A percentile compares a stretch with the other conserved stretches of the same genome.
phyloP scores from a whole-genome alignment of 2,797 vertebrate species.

The Brachyrhaphis roseni region DNA sequence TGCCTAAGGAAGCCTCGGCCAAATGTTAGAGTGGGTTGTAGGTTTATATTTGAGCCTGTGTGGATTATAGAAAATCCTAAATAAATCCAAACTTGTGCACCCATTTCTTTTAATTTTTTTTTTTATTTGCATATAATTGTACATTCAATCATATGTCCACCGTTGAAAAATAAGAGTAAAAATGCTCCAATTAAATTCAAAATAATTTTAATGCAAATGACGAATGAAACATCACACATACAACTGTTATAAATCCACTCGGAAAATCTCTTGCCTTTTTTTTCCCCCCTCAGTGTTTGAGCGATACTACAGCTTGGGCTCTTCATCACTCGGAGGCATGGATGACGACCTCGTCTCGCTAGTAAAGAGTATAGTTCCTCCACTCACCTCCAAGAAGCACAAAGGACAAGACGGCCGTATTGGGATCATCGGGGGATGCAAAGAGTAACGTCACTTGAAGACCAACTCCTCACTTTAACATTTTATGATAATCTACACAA shows the following conservation, averaged over 20 bases:
- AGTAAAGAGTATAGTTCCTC: conserved; percentile 89
- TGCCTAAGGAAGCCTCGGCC: not conserved
- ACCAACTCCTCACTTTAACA: not conserved
- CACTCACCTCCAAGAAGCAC: conserved; percentile 89
- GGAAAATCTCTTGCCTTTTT: conserved; percentile 38
- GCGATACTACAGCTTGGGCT: conserved; percentile 83
- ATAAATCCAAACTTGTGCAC: not conserved
- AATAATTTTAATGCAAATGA: not conserved
- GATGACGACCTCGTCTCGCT: conserved; percentile 86
- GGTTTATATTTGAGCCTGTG: not conserved
- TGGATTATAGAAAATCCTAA: not conserved
- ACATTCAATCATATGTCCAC: not conserved
- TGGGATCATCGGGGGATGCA: conserved; percentile 94
- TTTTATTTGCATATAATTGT: not conserved
- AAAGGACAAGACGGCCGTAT: conserved; percentile 96
- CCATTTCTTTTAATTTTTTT: not conserved
- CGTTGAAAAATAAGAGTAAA: not conserved
- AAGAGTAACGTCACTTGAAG: conserved; percentile 86
- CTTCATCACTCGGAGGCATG: conserved; percentile 84
- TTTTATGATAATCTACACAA: not conserved
- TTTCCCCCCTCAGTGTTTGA: conserved; percentile 84
- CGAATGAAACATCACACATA: not conserved
- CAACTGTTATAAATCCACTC: not conserved
- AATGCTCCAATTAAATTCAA: not conserved
- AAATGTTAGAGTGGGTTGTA: not conserved